Conservation (phyloP, 2,797 vertebrate genomes). For the Enteromius fasciolatus region DNA sequence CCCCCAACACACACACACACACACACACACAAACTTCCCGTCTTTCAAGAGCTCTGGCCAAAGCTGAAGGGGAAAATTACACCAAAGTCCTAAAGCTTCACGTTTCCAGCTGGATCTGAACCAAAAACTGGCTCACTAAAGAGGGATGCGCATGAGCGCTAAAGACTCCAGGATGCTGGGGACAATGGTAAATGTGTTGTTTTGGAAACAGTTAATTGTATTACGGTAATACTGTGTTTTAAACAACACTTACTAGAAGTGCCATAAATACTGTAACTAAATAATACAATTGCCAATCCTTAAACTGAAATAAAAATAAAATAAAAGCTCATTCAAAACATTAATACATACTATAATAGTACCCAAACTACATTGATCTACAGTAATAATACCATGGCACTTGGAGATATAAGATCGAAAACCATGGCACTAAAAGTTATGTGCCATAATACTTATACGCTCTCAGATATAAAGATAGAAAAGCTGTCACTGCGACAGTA, state of each 20-base stretch:
- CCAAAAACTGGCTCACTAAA: neutral
- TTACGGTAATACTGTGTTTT: neutral
- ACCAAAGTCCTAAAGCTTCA: conserved; percentile 69
- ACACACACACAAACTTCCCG: conserved; percentile 7
- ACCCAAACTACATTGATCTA: neutral
- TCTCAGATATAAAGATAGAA: no score
- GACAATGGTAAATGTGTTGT: neutral
- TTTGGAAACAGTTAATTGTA: neutral
- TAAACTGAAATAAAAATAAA: neutral
- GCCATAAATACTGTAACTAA: neutral
- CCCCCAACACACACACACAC: conserved; percentile 63
- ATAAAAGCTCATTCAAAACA: neutral
- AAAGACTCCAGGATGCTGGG: neutral
- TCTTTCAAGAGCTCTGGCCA: neutral
- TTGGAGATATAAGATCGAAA: neutral
- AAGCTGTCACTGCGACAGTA: no score
- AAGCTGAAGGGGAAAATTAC: conserved; percentile 65
- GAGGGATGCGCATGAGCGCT: neutral
- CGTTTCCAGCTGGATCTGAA: conserved; percentile 66
- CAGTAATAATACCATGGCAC: neutral
- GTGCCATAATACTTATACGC: no score
- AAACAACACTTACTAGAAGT: neutral
- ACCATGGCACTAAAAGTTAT: neutral
- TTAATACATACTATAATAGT: neutral
- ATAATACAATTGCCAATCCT: neutral